Evolutionary conservation across 2,797 vertebrate genomes (phyloP), one percentile per base, ranked within the genome.

Genomic region (Halcyon leucocephala): DNA sequence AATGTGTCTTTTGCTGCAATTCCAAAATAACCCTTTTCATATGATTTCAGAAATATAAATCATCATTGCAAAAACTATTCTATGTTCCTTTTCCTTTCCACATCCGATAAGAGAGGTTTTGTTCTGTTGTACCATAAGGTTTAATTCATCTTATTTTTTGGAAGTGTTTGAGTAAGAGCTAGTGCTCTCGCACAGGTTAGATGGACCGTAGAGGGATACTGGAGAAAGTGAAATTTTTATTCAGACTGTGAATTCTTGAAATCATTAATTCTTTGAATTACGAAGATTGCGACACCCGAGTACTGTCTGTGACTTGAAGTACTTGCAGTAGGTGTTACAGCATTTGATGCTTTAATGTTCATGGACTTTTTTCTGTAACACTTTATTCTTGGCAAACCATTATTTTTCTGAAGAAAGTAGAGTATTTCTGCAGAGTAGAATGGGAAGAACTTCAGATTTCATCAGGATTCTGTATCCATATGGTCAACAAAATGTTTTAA

Each of bases 341-440:
- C 46, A 37, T 93, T 92, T 62, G n/a, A 85, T 80, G 67, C 71
- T 89, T 89, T 77, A 82, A 79, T 82, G 42, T 87, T 91, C 51
- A 41, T 55, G 64, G 46, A 15, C 16, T 79, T 49, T 86, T 51
- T 92, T 84, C 70, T 89, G 13, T 80, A 80, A 35, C 29, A 26
- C 33, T 37, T 89, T 82, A 86, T 91, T 94, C 74, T 89, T 91
- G 90, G 72, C 82, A 89, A 89, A 64, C 85, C 72, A 82, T 93
- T 87, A 52, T 41, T 91, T 95, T 82, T 95, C 49, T 41, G 58
- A 76, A 76, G 41, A 82, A 81, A 61, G 54, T 17, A 46, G 33
- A 79, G 20, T 69, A 57, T 31, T 94, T 93, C 39, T 78, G 48
- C 64, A 51, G 55, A 73, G 42, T 58, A 48, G 89, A 94, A 90